Conservation (phyloP, 2,113 vertebrate genomes). For the Nyctereutes procyonoides region DNA sequence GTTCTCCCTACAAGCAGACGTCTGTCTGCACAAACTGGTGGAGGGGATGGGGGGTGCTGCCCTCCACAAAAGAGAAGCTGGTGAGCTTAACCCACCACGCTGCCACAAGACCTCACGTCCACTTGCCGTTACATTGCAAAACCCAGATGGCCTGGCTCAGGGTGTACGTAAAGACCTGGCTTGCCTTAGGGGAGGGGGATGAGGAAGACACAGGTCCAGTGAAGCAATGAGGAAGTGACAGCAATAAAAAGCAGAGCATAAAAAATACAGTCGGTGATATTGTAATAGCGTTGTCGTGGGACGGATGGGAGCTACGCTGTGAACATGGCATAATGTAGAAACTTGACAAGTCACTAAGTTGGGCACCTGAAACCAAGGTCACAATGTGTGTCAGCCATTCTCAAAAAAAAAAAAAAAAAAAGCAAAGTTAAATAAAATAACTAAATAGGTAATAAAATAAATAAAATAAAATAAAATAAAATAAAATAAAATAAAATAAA, state of each 20-base stretch:
- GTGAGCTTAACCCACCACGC: fast-evolving
- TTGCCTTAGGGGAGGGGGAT: background rate
- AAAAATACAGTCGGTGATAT: background rate
- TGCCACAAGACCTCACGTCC: background rate
- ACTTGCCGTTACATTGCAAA: fast-evolving
- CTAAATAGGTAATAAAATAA: background rate
- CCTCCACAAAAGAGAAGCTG: background rate
- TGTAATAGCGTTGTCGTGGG: background rate
- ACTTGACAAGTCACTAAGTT: background rate
- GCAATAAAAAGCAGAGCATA: background rate
- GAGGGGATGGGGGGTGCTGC: background rate
- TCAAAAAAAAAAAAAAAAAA: background rate
- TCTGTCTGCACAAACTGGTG: too few species aligned
- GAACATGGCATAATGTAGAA: background rate
- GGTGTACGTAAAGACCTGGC: background rate
- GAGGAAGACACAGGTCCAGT: background rate
- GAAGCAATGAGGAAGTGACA: background rate
- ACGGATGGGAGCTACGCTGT: background rate
- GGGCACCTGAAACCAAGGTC: background rate
- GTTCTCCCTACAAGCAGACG: too few species aligned
- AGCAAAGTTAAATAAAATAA: background rate
- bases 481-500: background rate
- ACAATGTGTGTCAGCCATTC: fast-evolving
- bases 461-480: background rate
- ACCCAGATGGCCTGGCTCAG: background rate